A percentile compares a stretch with the other conserved stretches of the same genome.
These are phyloP conservation scores for Bombus polaris DNA, from an alignment of 1,140 invertebrate genomes.

Conservation along the genomic window DNA sequence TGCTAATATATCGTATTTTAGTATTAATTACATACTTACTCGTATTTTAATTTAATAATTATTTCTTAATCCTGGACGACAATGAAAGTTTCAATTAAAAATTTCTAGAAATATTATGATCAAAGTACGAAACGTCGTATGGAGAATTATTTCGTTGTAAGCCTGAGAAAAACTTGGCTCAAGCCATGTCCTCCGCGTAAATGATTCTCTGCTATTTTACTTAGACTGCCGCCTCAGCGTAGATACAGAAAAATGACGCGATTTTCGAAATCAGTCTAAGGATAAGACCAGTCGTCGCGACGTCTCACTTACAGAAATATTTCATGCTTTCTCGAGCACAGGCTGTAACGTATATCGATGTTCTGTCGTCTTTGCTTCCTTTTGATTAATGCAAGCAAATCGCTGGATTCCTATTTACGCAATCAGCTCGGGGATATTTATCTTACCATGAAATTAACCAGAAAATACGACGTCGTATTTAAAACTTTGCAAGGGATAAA, in stretches of 20 bases:
- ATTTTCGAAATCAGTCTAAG: slow-evolving; percentile 4
- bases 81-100: no score
- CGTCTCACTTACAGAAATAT: background rate
- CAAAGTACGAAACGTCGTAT: no score
- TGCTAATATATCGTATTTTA: no score
- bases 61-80: no score
- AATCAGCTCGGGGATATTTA: background rate
- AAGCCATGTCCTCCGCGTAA: no score
- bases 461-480: background rate
- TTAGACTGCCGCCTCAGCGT: background rate
- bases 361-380: background rate
- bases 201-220: background rate
- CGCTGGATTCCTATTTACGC: background rate
- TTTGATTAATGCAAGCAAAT: slow-evolving; percentile 18
- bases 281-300: slow-evolving; percentile 1
- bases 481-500: background rate
- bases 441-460: background rate
- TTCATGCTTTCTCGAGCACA: background rate
- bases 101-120: no score
- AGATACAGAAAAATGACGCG: slow-evolving; percentile 14
- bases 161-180: background rate
- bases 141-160: no score
- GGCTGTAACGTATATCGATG: background rate
- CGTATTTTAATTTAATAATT: no score
- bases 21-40: no score